Percentiles rank a stretch among this genome's conserved stretches.
phyloP scores from a whole-genome alignment of 2,797 vertebrate species.

The Geotrypetes seraphini region DNA sequence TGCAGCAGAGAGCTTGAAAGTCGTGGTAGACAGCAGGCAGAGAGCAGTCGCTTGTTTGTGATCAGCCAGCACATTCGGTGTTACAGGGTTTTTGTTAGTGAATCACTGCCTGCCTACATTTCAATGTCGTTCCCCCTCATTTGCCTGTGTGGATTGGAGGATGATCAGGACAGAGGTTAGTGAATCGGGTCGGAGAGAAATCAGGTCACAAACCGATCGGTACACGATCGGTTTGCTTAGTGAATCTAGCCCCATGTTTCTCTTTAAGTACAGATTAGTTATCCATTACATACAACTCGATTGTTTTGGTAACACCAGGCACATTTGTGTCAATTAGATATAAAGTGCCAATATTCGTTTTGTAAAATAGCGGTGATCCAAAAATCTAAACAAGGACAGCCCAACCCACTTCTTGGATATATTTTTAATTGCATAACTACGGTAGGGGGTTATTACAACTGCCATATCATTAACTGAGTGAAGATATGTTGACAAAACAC shows the following conservation, averaged over 20 bases:
- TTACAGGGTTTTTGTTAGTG: too few relatives aligned
- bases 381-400: constrained; percentile 6
- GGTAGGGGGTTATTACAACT: constrained; percentile 6
- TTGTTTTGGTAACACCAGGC: constrained; percentile 3
- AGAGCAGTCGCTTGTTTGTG: too few relatives aligned
- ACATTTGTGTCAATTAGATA: background rate
- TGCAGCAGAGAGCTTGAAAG: too few relatives aligned
- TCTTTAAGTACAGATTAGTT: background rate
- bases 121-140: too few relatives aligned
- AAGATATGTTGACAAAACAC: constrained; percentile 18
- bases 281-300: background rate
- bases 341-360: background rate
- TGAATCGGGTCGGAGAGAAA: too few relatives aligned
- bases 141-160: too few relatives aligned
- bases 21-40: too few relatives aligned
- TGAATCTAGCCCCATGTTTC: constrained; percentile 40
- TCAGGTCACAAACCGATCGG: too few relatives aligned
- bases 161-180: too few relatives aligned
- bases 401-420: constrained; percentile 20
- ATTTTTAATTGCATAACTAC: background rate
- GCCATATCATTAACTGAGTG: constrained; percentile 3
- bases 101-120: too few relatives aligned
- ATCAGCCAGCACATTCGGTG: too few relatives aligned
- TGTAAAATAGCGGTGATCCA: background rate
- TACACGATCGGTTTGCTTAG: too few relatives aligned